Base-by-base conservation (phyloP, 2,113 vertebrate genomes). In the Scomber colias region DNA sequence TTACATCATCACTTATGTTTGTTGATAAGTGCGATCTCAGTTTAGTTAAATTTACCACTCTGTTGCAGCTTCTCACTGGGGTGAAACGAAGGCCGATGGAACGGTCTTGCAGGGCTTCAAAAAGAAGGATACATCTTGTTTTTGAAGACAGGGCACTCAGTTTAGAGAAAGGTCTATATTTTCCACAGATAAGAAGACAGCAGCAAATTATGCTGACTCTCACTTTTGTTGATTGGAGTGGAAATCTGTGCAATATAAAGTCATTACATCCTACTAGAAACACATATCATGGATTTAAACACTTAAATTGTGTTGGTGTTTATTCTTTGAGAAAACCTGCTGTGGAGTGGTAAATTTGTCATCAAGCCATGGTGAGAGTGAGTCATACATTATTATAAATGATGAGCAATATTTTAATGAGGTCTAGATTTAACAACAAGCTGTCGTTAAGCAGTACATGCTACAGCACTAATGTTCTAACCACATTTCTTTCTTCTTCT, bases 71-170 rank as follows among this genome's bases (percentile, higher is more conserved):
- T 57, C 48, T 75, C 71, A 17, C 5, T 8, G 50, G 45, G 13
- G 50, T 30, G 49, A 13, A 67, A 54, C 27, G 24, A 49, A 59
- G 44, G 71, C 61, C 16, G 8, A 3, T 14, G 44, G 60, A 50
- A 51, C 62, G 15, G 53, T n/a, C 2, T 17, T 24, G 19, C 15
- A 50, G 8, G 12, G 16, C 53, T 82, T 81, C 51, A 88, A 71
- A 81, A 68, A 65, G 65, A 83, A 75, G 53, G 3, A 44, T 49
- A 30, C 53, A 60, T 66, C 3, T 31, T 79, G 64, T 81, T 51
- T 88, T 57, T 61, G 40, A 24, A 72, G 81, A 56, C 66, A 2
- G 31, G 71, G 79, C 67, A 17, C 50, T 67, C n/a, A 16, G 5
- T 82, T 82, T 59, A 51, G 59, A 64, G 53, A 50, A 40, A 24